phyloP scores from a whole-genome alignment of 1,140 invertebrate genomes.

The Wiebesia pumilae region DNA sequence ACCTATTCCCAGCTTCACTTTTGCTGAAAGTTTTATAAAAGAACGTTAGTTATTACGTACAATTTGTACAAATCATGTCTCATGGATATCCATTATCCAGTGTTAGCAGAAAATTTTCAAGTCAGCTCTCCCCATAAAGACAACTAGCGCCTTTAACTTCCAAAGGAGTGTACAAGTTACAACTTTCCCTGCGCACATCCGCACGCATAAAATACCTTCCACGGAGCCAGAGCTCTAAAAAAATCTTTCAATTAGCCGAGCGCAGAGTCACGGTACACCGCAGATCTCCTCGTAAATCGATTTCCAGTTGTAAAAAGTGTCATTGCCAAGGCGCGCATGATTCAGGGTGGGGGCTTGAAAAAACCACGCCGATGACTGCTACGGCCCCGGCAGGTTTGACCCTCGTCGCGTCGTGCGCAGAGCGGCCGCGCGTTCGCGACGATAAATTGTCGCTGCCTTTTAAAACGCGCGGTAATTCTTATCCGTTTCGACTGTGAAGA shows the following conservation, averaged over 20 bases:
- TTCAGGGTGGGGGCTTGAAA: slow-evolving; percentile 15
- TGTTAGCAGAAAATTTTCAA: background rate
- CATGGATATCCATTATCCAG: too few species aligned
- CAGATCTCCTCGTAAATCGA: slow-evolving; percentile 56
- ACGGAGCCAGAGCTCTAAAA: background rate
- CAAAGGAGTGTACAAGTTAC: background rate
- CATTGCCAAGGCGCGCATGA: slow-evolving; percentile 39
- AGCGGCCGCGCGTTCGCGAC: slow-evolving; percentile 1
- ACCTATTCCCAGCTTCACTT: too few species aligned
- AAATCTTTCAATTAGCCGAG: slow-evolving; percentile 36
- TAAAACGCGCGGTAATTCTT: slow-evolving; percentile 23
- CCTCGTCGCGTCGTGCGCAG: background rate
- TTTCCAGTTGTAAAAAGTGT: slow-evolving; percentile 49
- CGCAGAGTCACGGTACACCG: background rate
- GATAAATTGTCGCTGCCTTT: slow-evolving; percentile 47
- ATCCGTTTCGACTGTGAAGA: slow-evolving; percentile 28
- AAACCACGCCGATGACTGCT: background rate
- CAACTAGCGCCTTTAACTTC: background rate
- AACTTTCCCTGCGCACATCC: background rate
- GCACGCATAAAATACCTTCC: background rate
- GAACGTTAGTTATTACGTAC: too few species aligned
- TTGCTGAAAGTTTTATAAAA: too few species aligned
- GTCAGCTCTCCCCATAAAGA: background rate
- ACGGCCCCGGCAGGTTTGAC: slow-evolving; percentile 19
- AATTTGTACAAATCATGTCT: too few species aligned